Evolutionary conservation across 2,113 vertebrate species (phyloP), one percentile per base, ranked within the genome.

Genomic region (Actenoides lindsayi): DNA sequence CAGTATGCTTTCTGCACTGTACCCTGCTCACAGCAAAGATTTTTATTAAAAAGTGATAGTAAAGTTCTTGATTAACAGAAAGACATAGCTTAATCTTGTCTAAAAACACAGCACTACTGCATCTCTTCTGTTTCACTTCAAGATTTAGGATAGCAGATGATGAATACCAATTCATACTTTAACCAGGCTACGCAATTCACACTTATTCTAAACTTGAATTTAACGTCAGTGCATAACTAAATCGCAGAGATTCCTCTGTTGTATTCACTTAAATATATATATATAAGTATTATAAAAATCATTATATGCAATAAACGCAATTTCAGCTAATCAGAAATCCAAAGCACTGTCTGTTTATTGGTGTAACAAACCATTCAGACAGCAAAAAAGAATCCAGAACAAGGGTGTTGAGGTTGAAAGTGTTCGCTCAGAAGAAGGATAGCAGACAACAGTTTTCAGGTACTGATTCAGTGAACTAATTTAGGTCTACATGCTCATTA

Each of bases 11-110:
- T 82, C 77, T 94, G 53, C 41, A 70, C 48, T 62, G 56, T 33
- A 71, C 21, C 15, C 39, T 54, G 35, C 53, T 87, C 35, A 81
- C 73, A 94, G 56, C 65, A 89, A 92, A 87, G n/a, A 27, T 62
- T 78, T 81, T 78, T 89, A 67, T 81, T 94, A 75, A 86, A 80
- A 62, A 27, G 24, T 76, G 64, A 89, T 62, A 64, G 16, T 19
- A 84, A 96, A 50, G 11, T 41, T 82, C 27, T 84, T 78, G 62
- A 81, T 92, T 86, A 91, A 41, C 77, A 94, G 68, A 64, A 90
- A 81, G 84, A 54, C 19, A 89, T 27, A 64, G 35, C 21, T 94
- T 82, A 75, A 78, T 87, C 80, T 64, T 73, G 27, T 57, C 48
- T 91, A 33, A 67, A 92, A 88, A 57, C 85, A 71, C 33, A 73